Base-by-base conservation (phyloP, 2,888 invertebrate genomes). In the Lepetodrilus schrolli region DNA sequence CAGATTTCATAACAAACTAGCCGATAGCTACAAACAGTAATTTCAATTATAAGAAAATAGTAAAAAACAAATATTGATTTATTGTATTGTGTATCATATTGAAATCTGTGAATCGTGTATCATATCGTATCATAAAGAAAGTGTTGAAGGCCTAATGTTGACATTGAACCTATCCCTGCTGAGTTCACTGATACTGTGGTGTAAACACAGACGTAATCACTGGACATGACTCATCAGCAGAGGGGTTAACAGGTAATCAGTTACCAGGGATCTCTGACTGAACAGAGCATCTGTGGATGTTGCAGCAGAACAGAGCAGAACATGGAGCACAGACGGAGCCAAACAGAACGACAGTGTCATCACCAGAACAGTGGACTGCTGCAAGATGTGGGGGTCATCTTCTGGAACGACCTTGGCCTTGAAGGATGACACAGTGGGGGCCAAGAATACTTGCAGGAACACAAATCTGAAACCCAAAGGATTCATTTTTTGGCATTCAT, bases 391-490 rank as follows among this genome's bases (percentile, higher is more conserved):
- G 21, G 82, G 72, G 65, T 82, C 83, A 51, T 85, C 82, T 4
- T 83, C 81, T 1, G 76, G 80, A 1, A 78, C 49, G 30, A 36
- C 66, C 66, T 70, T 30, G 72, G 72, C 51, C 74, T 79, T 82
- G 75, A 88, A 88, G 5, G 88, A 88, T 13, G 87, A 86, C 13
- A 81, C 76, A 0, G 85, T 81, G n/a, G 87, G 86, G 0, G 82
- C 72, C 73, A 87, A 77, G 70, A 86, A 87, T 50, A 87, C 75
- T 78, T 88, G 88, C 5, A 87, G 78, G 69, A 85, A 80, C 21
- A 86, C 80, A 78, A 88, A 88, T 68, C 88, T 88, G 84, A 5
- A 80, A 81, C 13, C 36, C 71, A 66, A 69, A 72, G 7, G 17
- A 7, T 17, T 10, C 5, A 43, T 43, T 13, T 3, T 43, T 38